Conservation (phyloP, 1,140 invertebrate genomes). For the Neodiprion pinetum region DNA sequence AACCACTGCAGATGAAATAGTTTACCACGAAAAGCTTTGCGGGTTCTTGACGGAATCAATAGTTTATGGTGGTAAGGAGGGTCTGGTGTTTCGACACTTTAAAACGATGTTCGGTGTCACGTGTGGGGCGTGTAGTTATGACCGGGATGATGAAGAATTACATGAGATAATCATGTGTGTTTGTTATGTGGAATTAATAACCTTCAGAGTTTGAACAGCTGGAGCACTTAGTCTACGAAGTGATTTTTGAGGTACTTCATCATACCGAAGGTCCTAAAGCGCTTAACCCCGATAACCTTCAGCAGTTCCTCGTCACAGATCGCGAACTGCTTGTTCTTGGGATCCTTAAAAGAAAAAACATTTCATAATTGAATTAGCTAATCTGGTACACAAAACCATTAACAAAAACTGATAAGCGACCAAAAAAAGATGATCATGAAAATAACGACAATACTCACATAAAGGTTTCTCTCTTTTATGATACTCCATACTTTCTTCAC, state of each 20-base stretch:
- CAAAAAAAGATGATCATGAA: not conserved
- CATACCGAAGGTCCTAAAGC: slow-evolving; percentile 93
- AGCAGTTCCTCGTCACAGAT: slow-evolving; percentile 91
- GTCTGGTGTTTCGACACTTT: slow-evolving; percentile 24
- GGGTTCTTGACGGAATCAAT: not conserved
- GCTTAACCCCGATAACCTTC: slow-evolving; percentile 88
- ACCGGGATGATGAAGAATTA: slow-evolving; percentile 40
- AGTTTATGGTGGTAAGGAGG: not conserved
- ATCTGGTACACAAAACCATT: slow-evolving; percentile 16
- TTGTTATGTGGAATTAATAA: not conserved
- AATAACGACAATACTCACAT: slow-evolving; percentile 62
- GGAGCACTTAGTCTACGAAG: slow-evolving; percentile 74
- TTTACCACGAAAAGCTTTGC: too few relatives aligned
- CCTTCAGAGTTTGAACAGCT: not conserved
- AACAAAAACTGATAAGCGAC: not conserved
- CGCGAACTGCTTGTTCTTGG: slow-evolving; percentile 92
- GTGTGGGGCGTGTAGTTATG: slow-evolving; percentile 47
- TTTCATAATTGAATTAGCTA: slow-evolving; percentile 10
- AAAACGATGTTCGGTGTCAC: slow-evolving; percentile 31
- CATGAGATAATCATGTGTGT: slow-evolving; percentile 23
- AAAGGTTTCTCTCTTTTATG: slow-evolving; percentile 90
- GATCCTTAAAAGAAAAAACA: slow-evolving; percentile 68
- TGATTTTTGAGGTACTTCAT: slow-evolving; percentile 94
- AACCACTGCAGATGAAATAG: slow-evolving; percentile 6
- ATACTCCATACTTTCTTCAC: slow-evolving; percentile 93